These are phyloP conservation scores for Drosophila cognata DNA, from an alignment of 2,888 invertebrate species.

Conservation along the genomic window DNA sequence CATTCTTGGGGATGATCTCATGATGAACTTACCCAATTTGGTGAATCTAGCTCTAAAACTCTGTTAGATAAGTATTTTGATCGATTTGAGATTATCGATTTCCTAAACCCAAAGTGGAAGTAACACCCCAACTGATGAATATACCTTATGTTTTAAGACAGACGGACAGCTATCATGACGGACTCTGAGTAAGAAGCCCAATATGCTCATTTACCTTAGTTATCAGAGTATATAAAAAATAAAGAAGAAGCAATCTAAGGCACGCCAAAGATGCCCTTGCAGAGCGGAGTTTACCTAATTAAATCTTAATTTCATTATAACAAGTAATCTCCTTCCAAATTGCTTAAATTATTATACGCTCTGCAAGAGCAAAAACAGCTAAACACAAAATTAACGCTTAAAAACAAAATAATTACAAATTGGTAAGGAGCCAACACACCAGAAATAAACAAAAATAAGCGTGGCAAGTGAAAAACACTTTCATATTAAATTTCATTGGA, in stretches of 20 bases:
- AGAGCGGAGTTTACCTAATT: not conserved
- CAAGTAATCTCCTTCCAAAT: not conserved
- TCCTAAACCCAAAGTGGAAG: not conserved
- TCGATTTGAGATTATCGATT: not conserved
- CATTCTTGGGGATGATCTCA: no score
- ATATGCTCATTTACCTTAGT: not conserved
- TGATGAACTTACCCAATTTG: no score
- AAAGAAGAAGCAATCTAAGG: not conserved
- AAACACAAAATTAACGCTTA: not conserved
- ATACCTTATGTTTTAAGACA: not conserved
- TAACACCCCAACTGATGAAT: not conserved
- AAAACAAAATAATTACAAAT: conserved; percentile 35
- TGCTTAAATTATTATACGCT: not conserved
- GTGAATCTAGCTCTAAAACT: no score
- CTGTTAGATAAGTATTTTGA: not conserved
- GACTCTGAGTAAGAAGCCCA: not conserved
- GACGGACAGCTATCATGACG: not conserved
- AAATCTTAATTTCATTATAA: not conserved
- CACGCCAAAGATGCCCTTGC: not conserved
- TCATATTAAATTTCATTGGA: conserved; percentile 13
- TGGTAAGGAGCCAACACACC: conserved; percentile 38
- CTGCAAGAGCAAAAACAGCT: conserved; percentile 27
- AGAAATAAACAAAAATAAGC: not conserved
- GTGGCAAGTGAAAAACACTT: not conserved
- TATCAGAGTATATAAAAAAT: not conserved